phyloP scores from a whole-genome alignment of 1,140 invertebrate species.

The Orchesella cincta region DNA sequence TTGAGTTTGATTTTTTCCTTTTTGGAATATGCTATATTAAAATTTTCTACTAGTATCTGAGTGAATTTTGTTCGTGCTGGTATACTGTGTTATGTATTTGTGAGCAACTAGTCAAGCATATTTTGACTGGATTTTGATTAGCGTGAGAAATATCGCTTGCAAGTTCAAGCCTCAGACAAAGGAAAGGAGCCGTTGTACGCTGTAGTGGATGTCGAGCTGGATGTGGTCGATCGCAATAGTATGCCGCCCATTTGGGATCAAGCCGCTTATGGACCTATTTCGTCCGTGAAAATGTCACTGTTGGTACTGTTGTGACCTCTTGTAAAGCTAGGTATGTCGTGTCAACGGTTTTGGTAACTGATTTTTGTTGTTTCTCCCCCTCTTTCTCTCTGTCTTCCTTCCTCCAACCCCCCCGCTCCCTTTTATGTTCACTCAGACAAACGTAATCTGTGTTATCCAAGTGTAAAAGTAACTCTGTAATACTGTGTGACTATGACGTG shows the following conservation, averaged over 20 bases:
- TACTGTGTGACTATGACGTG: too few species aligned
- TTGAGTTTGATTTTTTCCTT: too few species aligned
- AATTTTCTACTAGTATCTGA: background rate
- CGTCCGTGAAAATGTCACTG: conserved; percentile 96
- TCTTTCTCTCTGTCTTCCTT: background rate
- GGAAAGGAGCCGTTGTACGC: conserved; percentile 79
- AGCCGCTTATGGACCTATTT: conserved; percentile 90
- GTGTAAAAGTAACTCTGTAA: too few species aligned
- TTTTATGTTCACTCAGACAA: background rate
- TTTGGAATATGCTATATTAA: background rate
- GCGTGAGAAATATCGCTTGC: conserved; percentile 91
- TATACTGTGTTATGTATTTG: conserved; percentile 24
- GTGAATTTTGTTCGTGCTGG: conserved; percentile 29
- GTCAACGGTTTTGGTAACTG: conserved; percentile 53
- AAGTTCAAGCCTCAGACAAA: conserved; percentile 88
- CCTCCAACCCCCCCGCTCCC: background rate
- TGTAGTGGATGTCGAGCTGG: conserved; percentile 93
- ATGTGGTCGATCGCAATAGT: conserved; percentile 82
- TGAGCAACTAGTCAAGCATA: conserved; percentile 23
- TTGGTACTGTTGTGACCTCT: conserved; percentile 93
- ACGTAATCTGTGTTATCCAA: too few species aligned
- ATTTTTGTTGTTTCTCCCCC: background rate
- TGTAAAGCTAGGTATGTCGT: conserved; percentile 96
- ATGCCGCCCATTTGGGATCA: conserved; percentile 94
- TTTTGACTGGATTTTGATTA: conserved; percentile 57